phyloP scores from a whole-genome alignment of 2,888 invertebrate genomes.

The Neocrepidodera transversa region DNA sequence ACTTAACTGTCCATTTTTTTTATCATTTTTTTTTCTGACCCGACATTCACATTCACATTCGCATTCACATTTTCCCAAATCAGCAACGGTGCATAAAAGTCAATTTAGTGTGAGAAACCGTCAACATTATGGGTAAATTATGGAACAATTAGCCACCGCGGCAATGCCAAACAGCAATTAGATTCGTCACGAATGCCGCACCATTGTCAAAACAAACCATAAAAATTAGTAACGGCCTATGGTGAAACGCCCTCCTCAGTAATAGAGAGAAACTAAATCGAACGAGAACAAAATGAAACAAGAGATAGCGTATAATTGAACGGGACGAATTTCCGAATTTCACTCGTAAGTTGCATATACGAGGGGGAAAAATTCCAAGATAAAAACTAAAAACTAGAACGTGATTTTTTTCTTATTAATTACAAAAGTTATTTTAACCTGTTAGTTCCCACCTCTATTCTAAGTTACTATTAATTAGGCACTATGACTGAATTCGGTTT shows the following conservation, averaged over 20 bases:
- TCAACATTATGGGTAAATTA: slow-evolving; percentile 20
- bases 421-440: no score
- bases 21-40: neutral
- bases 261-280: slow-evolving; percentile 17
- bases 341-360: neutral
- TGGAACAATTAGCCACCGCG: slow-evolving; percentile 34
- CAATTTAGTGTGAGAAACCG: slow-evolving; percentile 38
- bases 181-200: slow-evolving; percentile 46
- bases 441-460: no score
- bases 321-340: slow-evolving; percentile 46
- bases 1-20: neutral
- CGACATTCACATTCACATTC: neutral
- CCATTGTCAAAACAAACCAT: slow-evolving; percentile 52
- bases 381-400: no score
- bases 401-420: no score
- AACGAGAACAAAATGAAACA: neutral
- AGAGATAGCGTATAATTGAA: slow-evolving; percentile 48
- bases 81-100: slow-evolving; percentile 25
- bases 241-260: slow-evolving; percentile 41
- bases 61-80: slow-evolving; percentile 6
- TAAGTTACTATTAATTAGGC: no score
- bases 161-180: slow-evolving; percentile 39
- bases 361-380: neutral
- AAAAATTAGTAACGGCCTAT: slow-evolving; percentile 49
- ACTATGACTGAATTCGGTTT: no score